Conservation (phyloP, 2,888 invertebrate genomes). For the Eilema caniola region DNA sequence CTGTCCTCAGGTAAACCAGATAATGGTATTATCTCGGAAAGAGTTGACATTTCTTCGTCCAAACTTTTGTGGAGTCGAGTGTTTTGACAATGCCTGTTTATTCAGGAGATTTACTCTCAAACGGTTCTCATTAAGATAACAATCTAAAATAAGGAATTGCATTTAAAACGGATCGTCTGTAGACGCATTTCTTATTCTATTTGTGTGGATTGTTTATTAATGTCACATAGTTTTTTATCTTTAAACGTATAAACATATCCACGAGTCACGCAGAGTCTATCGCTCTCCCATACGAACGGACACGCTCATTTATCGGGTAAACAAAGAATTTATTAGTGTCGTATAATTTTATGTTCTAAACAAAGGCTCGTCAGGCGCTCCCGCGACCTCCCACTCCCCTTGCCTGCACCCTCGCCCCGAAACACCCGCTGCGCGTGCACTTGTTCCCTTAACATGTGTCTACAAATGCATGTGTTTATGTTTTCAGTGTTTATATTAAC, state of each 20-base stretch:
- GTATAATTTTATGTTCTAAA: slow-evolving; percentile 86
- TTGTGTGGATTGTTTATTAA: slow-evolving; percentile 39
- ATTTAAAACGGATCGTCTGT: slow-evolving; percentile 29
- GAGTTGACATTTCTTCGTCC: slow-evolving; percentile 81
- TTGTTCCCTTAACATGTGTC: slow-evolving; percentile 77
- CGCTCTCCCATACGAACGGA: slow-evolving; percentile 68
- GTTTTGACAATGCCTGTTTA: slow-evolving; percentile 80
- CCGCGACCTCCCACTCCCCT: slow-evolving; percentile 41
- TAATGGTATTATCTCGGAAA: slow-evolving; percentile 81
- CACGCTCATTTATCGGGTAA: slow-evolving; percentile 81
- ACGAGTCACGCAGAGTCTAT: slow-evolving; percentile 67
- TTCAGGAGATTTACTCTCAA: slow-evolving; percentile 68
- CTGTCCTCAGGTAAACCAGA: slow-evolving; percentile 82
- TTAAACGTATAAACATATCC: slow-evolving; percentile 48
- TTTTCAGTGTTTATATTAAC: slow-evolving; percentile 76
- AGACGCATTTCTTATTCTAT: slow-evolving; percentile 32
- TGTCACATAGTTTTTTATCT: slow-evolving; percentile 48
- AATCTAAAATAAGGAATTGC: slow-evolving; percentile 59
- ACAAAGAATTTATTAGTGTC: slow-evolving; percentile 85
- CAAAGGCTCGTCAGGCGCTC: slow-evolving; percentile 76
- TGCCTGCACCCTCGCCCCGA: slow-evolving; percentile 34
- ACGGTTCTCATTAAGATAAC: slow-evolving; percentile 67
- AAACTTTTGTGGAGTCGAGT: slow-evolving; percentile 79
- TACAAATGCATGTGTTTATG: slow-evolving; percentile 80
- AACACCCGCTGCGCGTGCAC: slow-evolving; percentile 75